Evolutionary conservation across 2,797 vertebrate species (phyloP).

Genomic region (Eulemur albifrons): DNA sequence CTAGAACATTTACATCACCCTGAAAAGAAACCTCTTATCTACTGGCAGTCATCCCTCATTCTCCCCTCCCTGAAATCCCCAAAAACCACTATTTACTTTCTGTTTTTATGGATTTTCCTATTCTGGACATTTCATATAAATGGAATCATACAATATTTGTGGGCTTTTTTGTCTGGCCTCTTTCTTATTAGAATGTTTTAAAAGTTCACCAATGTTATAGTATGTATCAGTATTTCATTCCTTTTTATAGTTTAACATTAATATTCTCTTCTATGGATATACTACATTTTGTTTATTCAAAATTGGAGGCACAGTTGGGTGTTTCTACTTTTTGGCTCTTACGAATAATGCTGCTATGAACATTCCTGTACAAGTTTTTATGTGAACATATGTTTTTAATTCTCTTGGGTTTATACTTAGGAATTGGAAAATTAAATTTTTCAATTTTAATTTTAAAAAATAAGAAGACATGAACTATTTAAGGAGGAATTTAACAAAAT

Average conservation of each 20-base stretch:
- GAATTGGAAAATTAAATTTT: background rate
- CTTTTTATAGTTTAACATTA: background rate
- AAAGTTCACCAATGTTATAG: background rate
- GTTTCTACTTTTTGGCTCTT: background rate
- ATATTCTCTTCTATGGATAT: background rate
- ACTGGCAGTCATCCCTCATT: background rate
- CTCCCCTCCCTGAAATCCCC: background rate
- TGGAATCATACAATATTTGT: background rate
- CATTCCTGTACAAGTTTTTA: background rate
- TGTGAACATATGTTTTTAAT: background rate
- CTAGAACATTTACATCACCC: background rate
- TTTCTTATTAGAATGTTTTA: background rate
- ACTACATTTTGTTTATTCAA: background rate
- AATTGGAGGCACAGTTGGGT: background rate
- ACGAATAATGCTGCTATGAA: background rate
- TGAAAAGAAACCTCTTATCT: background rate
- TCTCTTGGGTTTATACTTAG: background rate
- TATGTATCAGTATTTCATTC: background rate
- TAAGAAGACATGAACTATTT: background rate
- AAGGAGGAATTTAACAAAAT: background rate
- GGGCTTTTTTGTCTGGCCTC: background rate
- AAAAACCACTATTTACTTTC: background rate
- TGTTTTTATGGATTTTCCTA: background rate
- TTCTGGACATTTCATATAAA: background rate
- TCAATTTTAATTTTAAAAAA: no score